phyloP scores from a whole-genome alignment of 1,140 invertebrate genomes.

The Ostrea edulis region DNA sequence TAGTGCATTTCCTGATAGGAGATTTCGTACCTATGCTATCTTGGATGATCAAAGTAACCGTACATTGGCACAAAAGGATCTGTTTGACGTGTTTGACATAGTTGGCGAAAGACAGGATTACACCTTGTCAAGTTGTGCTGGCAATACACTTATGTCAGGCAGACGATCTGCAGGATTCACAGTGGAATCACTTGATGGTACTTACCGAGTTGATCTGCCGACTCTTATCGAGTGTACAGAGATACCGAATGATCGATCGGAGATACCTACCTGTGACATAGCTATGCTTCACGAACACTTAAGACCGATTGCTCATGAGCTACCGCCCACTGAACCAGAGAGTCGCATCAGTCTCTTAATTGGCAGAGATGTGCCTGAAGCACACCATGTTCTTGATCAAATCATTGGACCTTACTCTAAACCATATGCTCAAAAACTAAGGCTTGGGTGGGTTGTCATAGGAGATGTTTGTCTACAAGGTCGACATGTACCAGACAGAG shows the following conservation, averaged over 20 bases:
- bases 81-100: too few relatives aligned
- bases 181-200: too few relatives aligned
- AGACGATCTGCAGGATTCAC: too few relatives aligned
- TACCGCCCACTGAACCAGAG: neutral
- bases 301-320: neutral
- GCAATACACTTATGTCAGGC: too few relatives aligned
- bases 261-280: conserved; percentile 40
- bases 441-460: conserved; percentile 54
- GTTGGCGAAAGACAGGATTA: too few relatives aligned
- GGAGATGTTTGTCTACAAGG: conserved; percentile 45
- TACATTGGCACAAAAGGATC: too few relatives aligned
- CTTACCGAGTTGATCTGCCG: too few relatives aligned
- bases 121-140: too few relatives aligned
- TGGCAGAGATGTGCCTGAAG: conserved; percentile 34
- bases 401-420: neutral
- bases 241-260: neutral
- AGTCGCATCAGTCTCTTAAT: conserved; percentile 31
- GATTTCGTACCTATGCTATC: too few relatives aligned
- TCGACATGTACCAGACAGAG: neutral
- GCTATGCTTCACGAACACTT: neutral
- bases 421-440: conserved; percentile 49
- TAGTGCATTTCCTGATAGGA: too few relatives aligned
- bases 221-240: conserved; percentile 33
- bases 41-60: too few relatives aligned
- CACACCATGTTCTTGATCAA: conserved; percentile 46